phyloP scores from a whole-genome alignment of 1,140 invertebrate genomes.

The Acromyrmex echinatior region DNA sequence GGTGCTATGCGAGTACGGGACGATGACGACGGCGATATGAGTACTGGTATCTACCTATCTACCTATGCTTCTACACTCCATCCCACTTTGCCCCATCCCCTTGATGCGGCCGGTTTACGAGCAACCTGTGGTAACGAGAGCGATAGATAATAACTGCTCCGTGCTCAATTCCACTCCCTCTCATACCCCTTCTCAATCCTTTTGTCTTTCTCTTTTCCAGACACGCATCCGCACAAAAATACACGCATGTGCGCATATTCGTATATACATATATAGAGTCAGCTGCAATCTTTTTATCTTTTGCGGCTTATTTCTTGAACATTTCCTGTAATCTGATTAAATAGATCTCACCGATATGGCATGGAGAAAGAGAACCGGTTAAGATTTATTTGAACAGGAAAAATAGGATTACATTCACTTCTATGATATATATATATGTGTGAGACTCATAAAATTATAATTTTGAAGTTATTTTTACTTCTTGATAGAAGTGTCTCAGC shows the following conservation, averaged over 20 bases:
- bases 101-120: slow-evolving; percentile 86
- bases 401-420: background rate
- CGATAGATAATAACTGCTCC: slow-evolving; percentile 87
- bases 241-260: background rate
- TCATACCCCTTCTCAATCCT: slow-evolving; percentile 38
- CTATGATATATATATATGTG: too few relatives aligned
- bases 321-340: slow-evolving; percentile 8
- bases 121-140: slow-evolving; percentile 87
- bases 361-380: background rate
- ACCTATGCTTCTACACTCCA: slow-evolving; percentile 78
- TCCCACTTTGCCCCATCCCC: slow-evolving; percentile 76
- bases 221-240: slow-evolving; percentile 17
- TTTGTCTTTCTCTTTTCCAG: slow-evolving; percentile 59
- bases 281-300: slow-evolving; percentile 34
- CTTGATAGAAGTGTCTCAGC: slow-evolving; percentile 1
- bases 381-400: slow-evolving; percentile 2
- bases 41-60: slow-evolving; percentile 79
- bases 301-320: background rate
- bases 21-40: slow-evolving; percentile 77
- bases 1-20: slow-evolving; percentile 71
- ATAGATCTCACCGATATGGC: background rate
- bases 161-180: slow-evolving; percentile 79
- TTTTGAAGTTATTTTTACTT: slow-evolving; percentile 4
- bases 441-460: slow-evolving; percentile 24
- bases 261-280: background rate